These are phyloP conservation scores for Alouatta palliata DNA, from an alignment of 2,113 vertebrate genomes.

Conservation along the genomic window DNA sequence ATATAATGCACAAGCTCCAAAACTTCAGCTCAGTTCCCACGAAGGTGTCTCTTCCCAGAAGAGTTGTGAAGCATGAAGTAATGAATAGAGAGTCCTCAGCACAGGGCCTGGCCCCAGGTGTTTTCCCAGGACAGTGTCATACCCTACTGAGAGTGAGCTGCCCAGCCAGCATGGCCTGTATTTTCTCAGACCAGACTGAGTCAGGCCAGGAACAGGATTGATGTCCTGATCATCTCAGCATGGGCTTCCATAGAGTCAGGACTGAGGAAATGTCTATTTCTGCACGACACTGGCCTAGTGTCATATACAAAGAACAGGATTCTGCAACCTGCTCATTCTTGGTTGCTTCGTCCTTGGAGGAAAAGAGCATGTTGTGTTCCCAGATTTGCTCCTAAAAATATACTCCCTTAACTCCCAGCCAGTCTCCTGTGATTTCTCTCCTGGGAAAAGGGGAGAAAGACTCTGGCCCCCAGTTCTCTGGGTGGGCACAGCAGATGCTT, in stretches of 20 bases:
- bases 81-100: neutral
- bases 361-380: neutral
- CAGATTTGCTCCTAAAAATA: constrained; percentile 28
- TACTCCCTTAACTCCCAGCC: neutral
- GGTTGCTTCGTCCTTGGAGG: neutral
- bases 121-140: neutral
- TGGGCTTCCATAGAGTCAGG: neutral
- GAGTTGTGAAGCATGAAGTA: neutral
- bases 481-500: neutral
- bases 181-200: neutral
- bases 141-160: neutral
- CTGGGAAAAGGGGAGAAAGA: neutral
- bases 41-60: neutral
- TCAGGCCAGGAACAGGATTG: neutral
- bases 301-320: neutral
- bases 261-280: neutral
- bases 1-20: neutral
- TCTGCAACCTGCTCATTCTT: neutral
- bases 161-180: neutral
- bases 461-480: no score
- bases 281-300: no score
- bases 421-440: neutral
- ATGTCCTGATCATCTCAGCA: neutral
- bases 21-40: neutral
- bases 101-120: neutral